phyloP scores from a whole-genome alignment of 1,140 invertebrate genomes.

The Rhyacophila brunnea region DNA sequence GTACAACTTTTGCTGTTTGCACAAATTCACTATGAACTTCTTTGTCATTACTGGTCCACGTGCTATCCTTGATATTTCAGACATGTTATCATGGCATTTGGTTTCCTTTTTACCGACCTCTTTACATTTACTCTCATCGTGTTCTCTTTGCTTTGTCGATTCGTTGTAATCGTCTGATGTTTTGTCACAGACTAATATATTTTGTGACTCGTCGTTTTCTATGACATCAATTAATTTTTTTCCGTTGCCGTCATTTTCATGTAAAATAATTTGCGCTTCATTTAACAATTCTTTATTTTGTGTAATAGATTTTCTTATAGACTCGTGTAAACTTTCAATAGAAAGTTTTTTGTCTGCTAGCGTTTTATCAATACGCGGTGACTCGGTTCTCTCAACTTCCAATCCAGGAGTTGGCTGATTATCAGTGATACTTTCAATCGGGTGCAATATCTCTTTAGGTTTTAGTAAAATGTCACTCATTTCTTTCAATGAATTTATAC shows the following conservation, averaged over 20 bases:
- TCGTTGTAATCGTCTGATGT: constrained; percentile 11
- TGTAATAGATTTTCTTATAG: constrained; percentile 49
- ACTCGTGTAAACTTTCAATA: constrained; percentile 42
- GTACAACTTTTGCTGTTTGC: constrained; percentile 84
- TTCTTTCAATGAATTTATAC: constrained; percentile 35
- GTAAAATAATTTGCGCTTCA: constrained; percentile 46
- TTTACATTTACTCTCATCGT: neutral
- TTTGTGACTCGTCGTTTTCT: neutral
- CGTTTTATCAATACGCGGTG: neutral
- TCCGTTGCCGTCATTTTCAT: constrained; percentile 36
- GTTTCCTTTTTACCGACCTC: constrained; percentile 17
- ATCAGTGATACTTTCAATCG: constrained; percentile 15
- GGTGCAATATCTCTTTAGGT: constrained; percentile 45
- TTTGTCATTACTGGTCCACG: constrained; percentile 68
- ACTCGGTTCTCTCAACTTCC: no score
- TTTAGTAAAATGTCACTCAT: constrained; percentile 45
- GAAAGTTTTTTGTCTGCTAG: constrained; percentile 37
- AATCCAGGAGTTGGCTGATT: neutral
- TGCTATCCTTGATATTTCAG: constrained; percentile 45
- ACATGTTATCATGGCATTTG: constrained; percentile 3
- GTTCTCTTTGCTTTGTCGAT: neutral
- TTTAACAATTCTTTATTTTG: constrained; percentile 47
- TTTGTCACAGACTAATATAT: no score
- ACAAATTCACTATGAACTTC: constrained; percentile 72
- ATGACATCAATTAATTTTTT: constrained; percentile 30